Percentiles rank a stretch among this genome's conserved stretches.
These are phyloP conservation scores for Schizopygopsis malacanthus DNA, from an alignment of 2,797 vertebrate genomes.

Conservation along the genomic window DNA sequence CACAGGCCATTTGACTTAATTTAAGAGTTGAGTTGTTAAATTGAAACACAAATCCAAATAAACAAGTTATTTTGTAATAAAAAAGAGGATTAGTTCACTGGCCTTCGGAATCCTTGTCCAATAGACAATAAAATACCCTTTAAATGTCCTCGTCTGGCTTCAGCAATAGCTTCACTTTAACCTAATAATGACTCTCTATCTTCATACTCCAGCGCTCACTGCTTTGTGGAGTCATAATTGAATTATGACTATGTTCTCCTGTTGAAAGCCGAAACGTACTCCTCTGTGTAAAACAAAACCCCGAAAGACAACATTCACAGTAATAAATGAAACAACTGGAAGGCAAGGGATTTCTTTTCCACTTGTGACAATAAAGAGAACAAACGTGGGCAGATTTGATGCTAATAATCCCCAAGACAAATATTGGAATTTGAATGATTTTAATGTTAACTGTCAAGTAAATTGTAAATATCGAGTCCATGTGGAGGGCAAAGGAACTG, in stretches of 20 bases:
- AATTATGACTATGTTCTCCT: slow-evolving; percentile 28
- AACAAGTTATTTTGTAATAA: slow-evolving; percentile 11
- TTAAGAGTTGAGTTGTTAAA: not conserved
- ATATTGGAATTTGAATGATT: not conserved
- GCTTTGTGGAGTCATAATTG: slow-evolving; percentile 42
- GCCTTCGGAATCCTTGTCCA: not conserved
- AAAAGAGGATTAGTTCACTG: not conserved
- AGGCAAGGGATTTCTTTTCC: slow-evolving; percentile 3
- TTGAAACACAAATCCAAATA: not conserved
- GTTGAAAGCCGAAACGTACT: slow-evolving; percentile 26
- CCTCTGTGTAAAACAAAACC: slow-evolving; percentile 42
- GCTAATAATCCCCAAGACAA: slow-evolving; percentile 4
- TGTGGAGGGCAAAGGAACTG: not conserved
- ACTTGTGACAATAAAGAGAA: slow-evolving; percentile 7
- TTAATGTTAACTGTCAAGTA: not conserved
- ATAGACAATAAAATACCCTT: not conserved
- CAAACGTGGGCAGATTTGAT: not conserved
- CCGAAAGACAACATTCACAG: slow-evolving; percentile 13
- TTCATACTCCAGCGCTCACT: slow-evolving; percentile 5
- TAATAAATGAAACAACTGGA: slow-evolving; percentile 45
- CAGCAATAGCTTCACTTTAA: slow-evolving; percentile 19
- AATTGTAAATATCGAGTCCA: not conserved
- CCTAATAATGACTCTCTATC: slow-evolving; percentile 24
- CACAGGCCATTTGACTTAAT: not conserved
- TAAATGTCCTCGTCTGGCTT: slow-evolving; percentile 19